Evolutionary conservation across 2,113 vertebrate species (phyloP).

Genomic region (Myotis davidii): DNA sequence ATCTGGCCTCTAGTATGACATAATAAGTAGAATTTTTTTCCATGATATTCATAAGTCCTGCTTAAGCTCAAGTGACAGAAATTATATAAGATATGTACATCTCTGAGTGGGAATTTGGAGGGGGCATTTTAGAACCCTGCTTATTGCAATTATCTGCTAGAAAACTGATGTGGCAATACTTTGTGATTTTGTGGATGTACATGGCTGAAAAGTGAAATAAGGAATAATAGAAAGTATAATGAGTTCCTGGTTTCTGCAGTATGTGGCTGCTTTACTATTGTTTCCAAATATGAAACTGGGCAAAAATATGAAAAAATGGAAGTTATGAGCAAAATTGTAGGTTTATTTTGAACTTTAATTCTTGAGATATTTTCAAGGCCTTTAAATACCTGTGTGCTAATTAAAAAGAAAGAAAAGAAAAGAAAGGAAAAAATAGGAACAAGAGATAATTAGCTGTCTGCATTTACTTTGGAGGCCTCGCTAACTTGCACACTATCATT

Average conservation of each 20-base stretch:
- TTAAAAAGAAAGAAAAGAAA: background rate
- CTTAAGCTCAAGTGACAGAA: background rate
- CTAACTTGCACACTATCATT: background rate
- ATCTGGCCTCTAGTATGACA: background rate
- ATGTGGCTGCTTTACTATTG: background rate
- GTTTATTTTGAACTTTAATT: constrained; percentile 5
- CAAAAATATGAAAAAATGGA: background rate
- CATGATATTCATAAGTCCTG: background rate
- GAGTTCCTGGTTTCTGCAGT: background rate
- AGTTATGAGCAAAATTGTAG: background rate
- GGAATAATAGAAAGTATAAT: background rate
- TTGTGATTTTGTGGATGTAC: background rate
- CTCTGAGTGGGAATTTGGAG: background rate
- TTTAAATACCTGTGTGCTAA: background rate
- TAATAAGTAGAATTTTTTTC: background rate
- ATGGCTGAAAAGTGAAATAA: background rate
- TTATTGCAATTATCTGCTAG: background rate
- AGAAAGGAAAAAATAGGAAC: background rate
- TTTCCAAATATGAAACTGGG: background rate
- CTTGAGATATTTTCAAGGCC: background rate
- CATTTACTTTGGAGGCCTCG: background rate
- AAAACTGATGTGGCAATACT: background rate
- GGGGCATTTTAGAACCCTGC: background rate
- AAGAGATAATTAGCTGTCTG: background rate
- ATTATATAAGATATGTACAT: background rate